Conservation (phyloP, 1,140 invertebrate species). For the Agrypnia vestita region DNA sequence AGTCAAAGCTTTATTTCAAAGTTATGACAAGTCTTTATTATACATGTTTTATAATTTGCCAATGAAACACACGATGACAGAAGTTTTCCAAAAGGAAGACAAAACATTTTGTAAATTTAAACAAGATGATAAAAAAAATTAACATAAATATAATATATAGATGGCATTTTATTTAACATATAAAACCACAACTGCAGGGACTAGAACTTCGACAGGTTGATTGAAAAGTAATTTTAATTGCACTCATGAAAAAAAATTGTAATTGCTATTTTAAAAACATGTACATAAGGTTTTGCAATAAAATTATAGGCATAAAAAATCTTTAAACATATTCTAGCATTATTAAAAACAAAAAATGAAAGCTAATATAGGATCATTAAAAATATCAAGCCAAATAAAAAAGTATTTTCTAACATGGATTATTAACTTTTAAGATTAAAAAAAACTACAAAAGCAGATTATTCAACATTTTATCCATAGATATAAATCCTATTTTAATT, state of each 20-base stretch:
- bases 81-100: constrained; percentile 15
- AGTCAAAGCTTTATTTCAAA: constrained; percentile 31
- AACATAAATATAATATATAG: constrained; percentile 18
- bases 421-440: not conserved
- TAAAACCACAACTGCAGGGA: constrained; percentile 35
- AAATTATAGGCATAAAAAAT: no score
- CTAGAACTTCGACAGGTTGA: constrained; percentile 20
- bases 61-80: constrained; percentile 29
- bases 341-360: no score
- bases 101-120: constrained; percentile 21
- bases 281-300: no score
- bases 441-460: constrained; percentile 22
- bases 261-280: no score
- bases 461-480: constrained; percentile 2
- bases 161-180: constrained; percentile 32
- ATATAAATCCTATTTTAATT: constrained; percentile 37
- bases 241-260: no score
- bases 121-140: constrained; percentile 5
- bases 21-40: constrained; percentile 28
- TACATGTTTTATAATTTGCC: constrained; percentile 34
- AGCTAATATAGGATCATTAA: no score
- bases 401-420: not conserved
- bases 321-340: no score
- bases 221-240: not conserved
- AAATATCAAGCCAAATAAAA: not conserved